Conservation (phyloP, 2,888 invertebrate species). For the Oxyscelio sp. region DNA sequence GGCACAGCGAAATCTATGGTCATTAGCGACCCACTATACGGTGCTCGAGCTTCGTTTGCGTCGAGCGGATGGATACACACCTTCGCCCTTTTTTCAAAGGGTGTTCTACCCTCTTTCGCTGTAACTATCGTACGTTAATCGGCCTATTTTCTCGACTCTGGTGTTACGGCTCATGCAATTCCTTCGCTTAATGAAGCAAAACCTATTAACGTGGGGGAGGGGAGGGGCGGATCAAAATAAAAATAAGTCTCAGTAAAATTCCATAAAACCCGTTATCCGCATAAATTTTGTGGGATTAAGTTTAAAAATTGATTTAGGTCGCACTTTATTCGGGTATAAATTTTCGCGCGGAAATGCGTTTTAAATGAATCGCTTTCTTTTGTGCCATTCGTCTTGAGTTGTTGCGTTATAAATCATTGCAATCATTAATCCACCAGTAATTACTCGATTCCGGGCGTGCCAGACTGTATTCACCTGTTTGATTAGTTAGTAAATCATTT, state of each 20-base stretch:
- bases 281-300: not conserved
- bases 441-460: too few relatives aligned
- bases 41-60: conserved; percentile 67
- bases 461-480: conserved; percentile 28
- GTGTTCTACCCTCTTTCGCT: conserved; percentile 59
- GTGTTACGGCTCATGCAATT: conserved; percentile 48
- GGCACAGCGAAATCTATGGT: conserved; percentile 70
- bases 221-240: conserved; percentile 23
- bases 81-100: conserved; percentile 55
- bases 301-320: conserved; percentile 8
- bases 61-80: conserved; percentile 62
- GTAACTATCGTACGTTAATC: conserved; percentile 64
- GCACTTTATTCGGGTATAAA: not conserved
- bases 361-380: too few relatives aligned
- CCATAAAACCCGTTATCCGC: not conserved
- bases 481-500: conserved; percentile 42
- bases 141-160: conserved; percentile 67
- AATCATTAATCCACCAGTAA: not conserved
- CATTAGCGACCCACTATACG: conserved; percentile 77
- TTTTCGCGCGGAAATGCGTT: too few relatives aligned
- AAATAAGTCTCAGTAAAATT: conserved; percentile 16
- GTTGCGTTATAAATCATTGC: not conserved
- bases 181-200: conserved; percentile 52
- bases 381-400: not conserved
- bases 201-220: too few relatives aligned